Percentiles rank a stretch among this genome's conserved stretches.
phyloP scores from a whole-genome alignment of 1,140 invertebrate genomes.

The Lethocerus indicus region DNA sequence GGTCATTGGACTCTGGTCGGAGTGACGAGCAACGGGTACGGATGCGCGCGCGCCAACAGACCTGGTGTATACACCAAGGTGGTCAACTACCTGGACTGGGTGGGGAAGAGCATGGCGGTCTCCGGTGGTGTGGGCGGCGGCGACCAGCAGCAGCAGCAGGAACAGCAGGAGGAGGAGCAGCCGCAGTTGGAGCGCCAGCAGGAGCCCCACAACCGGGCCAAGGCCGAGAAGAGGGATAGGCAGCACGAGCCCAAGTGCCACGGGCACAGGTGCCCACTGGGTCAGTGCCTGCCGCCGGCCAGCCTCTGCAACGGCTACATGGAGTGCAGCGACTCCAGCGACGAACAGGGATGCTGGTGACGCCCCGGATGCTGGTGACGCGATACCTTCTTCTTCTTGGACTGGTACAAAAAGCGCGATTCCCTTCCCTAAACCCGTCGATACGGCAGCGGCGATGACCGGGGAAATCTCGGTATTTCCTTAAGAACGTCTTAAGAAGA shows the following conservation, averaged over 20 bases:
- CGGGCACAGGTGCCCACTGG: slow-evolving; percentile 54
- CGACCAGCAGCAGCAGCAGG: too few relatives aligned
- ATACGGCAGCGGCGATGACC: too few relatives aligned
- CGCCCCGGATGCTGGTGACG: too few relatives aligned
- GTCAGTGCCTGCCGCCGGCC: slow-evolving; percentile 50
- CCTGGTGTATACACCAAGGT: slow-evolving; percentile 83
- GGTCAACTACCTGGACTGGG: slow-evolving; percentile 58
- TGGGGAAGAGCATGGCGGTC: slow-evolving; percentile 22
- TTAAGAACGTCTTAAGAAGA: too few relatives aligned
- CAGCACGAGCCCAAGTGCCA: slow-evolving; percentile 30
- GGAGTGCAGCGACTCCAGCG: slow-evolving; percentile 56
- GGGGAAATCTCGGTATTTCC: too few relatives aligned
- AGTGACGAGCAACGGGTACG: slow-evolving; percentile 74
- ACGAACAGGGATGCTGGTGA: slow-evolving; percentile 35
- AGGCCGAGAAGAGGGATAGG: not conserved
- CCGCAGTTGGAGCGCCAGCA: too few relatives aligned
- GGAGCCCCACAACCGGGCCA: not conserved
- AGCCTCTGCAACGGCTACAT: slow-evolving; percentile 57
- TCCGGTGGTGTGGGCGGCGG: not conserved
- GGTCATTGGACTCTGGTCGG: slow-evolving; percentile 44
- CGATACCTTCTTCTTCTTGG: too few relatives aligned
- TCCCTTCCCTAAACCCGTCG: too few relatives aligned
- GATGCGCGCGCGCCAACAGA: slow-evolving; percentile 62
- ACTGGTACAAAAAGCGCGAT: too few relatives aligned
- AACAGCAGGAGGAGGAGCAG: too few relatives aligned